These are phyloP conservation scores for Stomorhina lunata DNA, from an alignment of 2,888 invertebrate genomes.

Conservation along the genomic window DNA sequence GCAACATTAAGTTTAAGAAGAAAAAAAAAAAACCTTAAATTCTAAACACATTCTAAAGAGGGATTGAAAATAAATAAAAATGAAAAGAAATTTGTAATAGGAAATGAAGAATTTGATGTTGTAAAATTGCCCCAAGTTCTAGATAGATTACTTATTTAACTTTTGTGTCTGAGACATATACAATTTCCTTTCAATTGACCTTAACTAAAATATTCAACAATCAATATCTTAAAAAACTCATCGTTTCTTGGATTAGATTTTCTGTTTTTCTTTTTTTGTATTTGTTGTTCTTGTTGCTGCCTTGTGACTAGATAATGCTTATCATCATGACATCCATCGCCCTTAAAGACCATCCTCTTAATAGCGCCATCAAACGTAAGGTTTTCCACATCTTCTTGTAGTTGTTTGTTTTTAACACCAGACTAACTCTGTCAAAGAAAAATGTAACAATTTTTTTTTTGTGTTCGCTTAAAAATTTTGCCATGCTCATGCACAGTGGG, in stretches of 20 bases:
- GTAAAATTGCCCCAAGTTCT: not conserved
- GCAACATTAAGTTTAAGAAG: conserved; percentile 4
- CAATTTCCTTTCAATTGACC: conserved; percentile 30
- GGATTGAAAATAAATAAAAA: not conserved
- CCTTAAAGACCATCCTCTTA: conserved; percentile 23
- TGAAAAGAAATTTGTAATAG: not conserved
- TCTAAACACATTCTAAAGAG: not conserved
- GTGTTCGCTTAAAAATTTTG: conserved; percentile 5
- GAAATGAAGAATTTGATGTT: conserved; percentile 2
- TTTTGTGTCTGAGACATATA: not conserved
- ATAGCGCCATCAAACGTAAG: conserved; percentile 15
- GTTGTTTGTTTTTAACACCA: not conserved
- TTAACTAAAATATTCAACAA: conserved; percentile 29
- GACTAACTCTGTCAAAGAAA: not conserved
- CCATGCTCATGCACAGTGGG: not conserved
- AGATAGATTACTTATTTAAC: not conserved
- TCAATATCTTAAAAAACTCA: conserved; percentile 18
- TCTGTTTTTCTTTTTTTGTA: not conserved
- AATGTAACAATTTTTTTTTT: conserved; percentile 23
- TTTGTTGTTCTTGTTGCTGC: conserved; percentile 5
- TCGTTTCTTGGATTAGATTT: conserved; percentile 1
- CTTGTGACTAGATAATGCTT: conserved; percentile 45
- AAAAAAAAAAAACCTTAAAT: conserved; percentile 18
- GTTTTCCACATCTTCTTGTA: not conserved
- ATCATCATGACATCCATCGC: conserved; percentile 51